Evolutionary conservation across 2,113 vertebrate species (phyloP), one percentile per base, ranked within the genome.

Genomic region (Polypterus bichir): DNA sequence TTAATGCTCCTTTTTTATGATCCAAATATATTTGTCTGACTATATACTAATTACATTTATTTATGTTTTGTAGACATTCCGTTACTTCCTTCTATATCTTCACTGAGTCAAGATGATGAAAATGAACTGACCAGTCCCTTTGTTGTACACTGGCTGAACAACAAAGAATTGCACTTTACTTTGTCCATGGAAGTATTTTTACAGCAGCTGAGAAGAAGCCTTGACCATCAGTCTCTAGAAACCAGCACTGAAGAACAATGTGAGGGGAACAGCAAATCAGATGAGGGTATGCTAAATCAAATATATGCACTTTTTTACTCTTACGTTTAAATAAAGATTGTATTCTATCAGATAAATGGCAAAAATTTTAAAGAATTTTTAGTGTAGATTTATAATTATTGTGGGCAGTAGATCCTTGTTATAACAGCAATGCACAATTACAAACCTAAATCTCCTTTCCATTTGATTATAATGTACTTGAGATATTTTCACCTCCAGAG

Each of bases 61-160:
- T 59, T 70, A 59, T 73, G 55, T 46, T 54, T 54, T 65, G 3
- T 59, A 98, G 94, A 98, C 78, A 97, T 97, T 82, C 96, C 96
- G 74, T 80, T 98, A 46, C 89, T 98, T 60, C 94, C 94, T 74
- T 98, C 96, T 64, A 98, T 98, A 74, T 90, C 93, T 3, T 95
- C 96, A 62, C 72, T 98, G 73, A 91, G 78, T 66, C 80, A 86
- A 57, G 74, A 67, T 52, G 70, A 83, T 59, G 81, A 89, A 66
- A 92, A 95, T 74, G 93, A 96, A 66, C 84, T 89, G 61, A 90
- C 83, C 45, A 90, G 93, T 9, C 88, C 83, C 64, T 99, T 99
- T 78, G 91, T 93, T 48, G 92, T 98, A 51, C 96, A 99, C 71
- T 99, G 94, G 93, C 85, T 99, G 64, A 96, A 98, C 71, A 99